Percentiles rank a stretch among this genome's conserved stretches.
Conservation (phyloP, 2,797 vertebrate genomes). For the Lagorchestes hirsutus region DNA sequence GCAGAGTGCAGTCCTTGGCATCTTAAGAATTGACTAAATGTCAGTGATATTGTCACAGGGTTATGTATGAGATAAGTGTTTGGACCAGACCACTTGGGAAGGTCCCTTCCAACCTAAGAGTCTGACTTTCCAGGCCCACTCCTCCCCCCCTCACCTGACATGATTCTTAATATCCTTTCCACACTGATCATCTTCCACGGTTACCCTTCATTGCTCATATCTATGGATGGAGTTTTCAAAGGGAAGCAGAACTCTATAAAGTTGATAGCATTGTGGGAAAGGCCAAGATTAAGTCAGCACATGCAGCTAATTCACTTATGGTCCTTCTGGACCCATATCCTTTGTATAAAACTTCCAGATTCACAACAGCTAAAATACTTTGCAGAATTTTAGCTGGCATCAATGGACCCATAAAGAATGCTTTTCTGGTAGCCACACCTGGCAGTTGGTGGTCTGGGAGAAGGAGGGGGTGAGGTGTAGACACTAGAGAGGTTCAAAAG, state of each 20-base stretch:
- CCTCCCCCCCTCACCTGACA: neutral
- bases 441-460: slow-evolving; percentile 26
- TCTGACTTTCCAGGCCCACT: neutral
- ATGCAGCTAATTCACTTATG: neutral
- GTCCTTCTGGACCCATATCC: neutral
- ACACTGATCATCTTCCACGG: neutral
- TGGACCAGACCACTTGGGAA: neutral
- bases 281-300: neutral
- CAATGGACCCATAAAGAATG: neutral
- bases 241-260: slow-evolving; percentile 51
- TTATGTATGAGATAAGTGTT: neutral
- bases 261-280: slow-evolving; percentile 3
- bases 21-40: neutral
- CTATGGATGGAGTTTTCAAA: slow-evolving; percentile 25
- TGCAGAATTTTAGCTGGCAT: neutral
- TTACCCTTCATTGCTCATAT: slow-evolving; percentile 22
- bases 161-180: neutral
- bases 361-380: slow-evolving; percentile 7
- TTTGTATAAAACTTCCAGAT: slow-evolving; percentile 3
- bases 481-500: neutral
- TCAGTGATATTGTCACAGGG: neutral
- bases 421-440: slow-evolving; percentile 30
- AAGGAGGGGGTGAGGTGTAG: neutral
- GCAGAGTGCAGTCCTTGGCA: neutral
- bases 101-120: neutral